Conservation (phyloP, 2,888 invertebrate genomes). For the Phyllotreta striolata region DNA sequence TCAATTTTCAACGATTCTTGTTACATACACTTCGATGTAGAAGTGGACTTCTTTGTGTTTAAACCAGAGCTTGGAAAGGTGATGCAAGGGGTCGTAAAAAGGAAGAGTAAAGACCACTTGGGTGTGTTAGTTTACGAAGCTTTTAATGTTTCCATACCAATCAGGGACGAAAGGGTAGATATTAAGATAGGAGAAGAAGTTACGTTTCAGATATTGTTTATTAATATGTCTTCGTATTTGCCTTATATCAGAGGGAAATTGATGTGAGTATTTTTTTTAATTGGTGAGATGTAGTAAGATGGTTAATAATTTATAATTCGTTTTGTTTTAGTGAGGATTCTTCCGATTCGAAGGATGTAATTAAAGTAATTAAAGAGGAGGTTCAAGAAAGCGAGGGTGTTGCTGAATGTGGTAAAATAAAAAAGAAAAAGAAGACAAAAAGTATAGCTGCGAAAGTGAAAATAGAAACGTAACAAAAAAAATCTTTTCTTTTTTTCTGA, state of each 20-base stretch:
- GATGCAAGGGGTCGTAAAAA: conserved; percentile 72
- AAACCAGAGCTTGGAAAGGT: conserved; percentile 69
- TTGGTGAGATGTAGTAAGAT: too few relatives aligned
- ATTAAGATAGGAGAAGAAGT: conserved; percentile 70
- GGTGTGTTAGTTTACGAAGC: conserved; percentile 74
- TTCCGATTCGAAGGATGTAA: too few relatives aligned
- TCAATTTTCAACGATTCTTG: conserved; percentile 69
- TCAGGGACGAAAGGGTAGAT: conserved; percentile 59
- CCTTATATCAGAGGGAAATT: conserved; percentile 72
- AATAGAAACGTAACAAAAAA: too few relatives aligned
- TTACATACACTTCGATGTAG: conserved; percentile 71
- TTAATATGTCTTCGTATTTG: conserved; percentile 67
- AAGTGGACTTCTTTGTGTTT: conserved; percentile 76
- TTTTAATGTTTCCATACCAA: conserved; percentile 75
- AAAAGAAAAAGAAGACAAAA: too few relatives aligned
- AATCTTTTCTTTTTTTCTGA: too few relatives aligned
- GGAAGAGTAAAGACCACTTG: conserved; percentile 71
- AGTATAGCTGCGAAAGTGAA: too few relatives aligned
- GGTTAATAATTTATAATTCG: too few relatives aligned
- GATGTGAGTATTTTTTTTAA: conserved; percentile 53
- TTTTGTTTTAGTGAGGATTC: too few relatives aligned
- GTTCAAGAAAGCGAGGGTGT: too few relatives aligned
- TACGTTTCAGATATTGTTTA: conserved; percentile 66
- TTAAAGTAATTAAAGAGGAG: too few relatives aligned
- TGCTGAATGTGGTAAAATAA: too few relatives aligned